Evolutionary conservation across 2,888 invertebrate genomes (phyloP).

Genomic region (Amiota communis): DNA sequence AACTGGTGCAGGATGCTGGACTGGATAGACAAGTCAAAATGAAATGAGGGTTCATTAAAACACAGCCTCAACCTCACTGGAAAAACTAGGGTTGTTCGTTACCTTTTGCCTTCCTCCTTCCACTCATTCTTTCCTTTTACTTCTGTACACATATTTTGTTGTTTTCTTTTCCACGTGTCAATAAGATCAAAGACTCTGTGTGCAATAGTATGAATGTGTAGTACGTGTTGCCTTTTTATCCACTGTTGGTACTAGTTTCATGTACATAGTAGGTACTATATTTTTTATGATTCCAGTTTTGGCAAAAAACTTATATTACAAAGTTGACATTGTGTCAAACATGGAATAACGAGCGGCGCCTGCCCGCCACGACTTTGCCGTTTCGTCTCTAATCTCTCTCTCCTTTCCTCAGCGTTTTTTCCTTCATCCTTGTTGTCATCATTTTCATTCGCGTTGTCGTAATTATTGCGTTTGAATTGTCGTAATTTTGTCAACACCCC

Average conservation of each 20-base stretch:
- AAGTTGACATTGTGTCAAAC: slow-evolving; percentile 67
- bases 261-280: background rate
- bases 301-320: slow-evolving; percentile 65
- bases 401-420: background rate
- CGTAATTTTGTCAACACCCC: slow-evolving; percentile 57
- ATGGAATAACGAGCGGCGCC: slow-evolving; percentile 57
- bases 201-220: too few species aligned
- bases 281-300: slow-evolving; percentile 25
- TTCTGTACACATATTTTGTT: background rate
- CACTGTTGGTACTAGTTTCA: background rate
- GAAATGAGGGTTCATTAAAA: slow-evolving; percentile 56
- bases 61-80: background rate
- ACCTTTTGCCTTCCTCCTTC: background rate
- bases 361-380: slow-evolving; percentile 11
- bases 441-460: slow-evolving; percentile 53
- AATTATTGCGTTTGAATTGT: slow-evolving; percentile 67
- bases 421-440: slow-evolving; percentile 38
- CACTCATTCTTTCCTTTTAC: background rate
- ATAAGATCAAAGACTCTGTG: slow-evolving; percentile 14
- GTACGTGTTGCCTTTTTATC: slow-evolving; percentile 14
- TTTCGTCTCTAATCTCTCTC: background rate
- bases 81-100: background rate
- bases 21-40: slow-evolving; percentile 7
- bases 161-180: background rate
- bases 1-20: slow-evolving; percentile 36